Percentiles rank a stretch among this genome's conserved stretches.
These are phyloP conservation scores for Hyposoter didymator DNA, from an alignment of 2,888 invertebrate genomes.

Conservation along the genomic window DNA sequence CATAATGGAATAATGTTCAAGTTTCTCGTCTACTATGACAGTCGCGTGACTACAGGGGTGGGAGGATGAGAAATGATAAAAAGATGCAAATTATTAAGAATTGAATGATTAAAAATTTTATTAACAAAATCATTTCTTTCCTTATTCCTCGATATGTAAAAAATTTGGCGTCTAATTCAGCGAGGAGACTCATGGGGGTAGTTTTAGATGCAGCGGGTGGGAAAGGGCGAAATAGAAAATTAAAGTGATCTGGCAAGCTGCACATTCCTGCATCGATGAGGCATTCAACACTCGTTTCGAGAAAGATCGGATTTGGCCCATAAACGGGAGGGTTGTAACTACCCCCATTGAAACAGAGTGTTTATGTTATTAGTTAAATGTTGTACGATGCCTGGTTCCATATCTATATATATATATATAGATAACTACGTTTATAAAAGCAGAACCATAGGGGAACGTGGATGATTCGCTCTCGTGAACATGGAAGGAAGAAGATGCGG, in stretches of 20 bases:
- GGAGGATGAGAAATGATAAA: not conserved
- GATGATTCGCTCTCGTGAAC: slow-evolving; percentile 48
- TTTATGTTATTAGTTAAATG: slow-evolving; percentile 81
- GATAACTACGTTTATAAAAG: not conserved
- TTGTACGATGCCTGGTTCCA: slow-evolving; percentile 60
- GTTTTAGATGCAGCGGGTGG: not conserved
- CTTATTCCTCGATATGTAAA: not conserved
- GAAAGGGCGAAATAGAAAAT: not conserved
- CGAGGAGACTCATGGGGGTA: not conserved
- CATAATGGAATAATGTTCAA: slow-evolving; percentile 34
- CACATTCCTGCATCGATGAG: slow-evolving; percentile 29
- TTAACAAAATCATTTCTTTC: too few species aligned
- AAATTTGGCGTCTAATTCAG: not conserved
- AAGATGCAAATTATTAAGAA: not conserved
- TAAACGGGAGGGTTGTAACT: slow-evolving; percentile 12
- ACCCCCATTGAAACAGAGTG: slow-evolving; percentile 68
- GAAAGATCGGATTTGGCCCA: not conserved
- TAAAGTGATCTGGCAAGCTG: slow-evolving; percentile 23
- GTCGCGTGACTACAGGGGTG: not conserved
- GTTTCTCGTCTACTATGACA: not conserved
- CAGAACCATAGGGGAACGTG: slow-evolving; percentile 72
- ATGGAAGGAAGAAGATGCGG: slow-evolving; percentile 74
- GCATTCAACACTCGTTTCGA: slow-evolving; percentile 30
- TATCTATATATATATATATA: not conserved
- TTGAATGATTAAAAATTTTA: too few species aligned